These are phyloP conservation scores for Hofmannophila pseudospretella DNA, from an alignment of 2,888 invertebrate species.

Conservation along the genomic window DNA sequence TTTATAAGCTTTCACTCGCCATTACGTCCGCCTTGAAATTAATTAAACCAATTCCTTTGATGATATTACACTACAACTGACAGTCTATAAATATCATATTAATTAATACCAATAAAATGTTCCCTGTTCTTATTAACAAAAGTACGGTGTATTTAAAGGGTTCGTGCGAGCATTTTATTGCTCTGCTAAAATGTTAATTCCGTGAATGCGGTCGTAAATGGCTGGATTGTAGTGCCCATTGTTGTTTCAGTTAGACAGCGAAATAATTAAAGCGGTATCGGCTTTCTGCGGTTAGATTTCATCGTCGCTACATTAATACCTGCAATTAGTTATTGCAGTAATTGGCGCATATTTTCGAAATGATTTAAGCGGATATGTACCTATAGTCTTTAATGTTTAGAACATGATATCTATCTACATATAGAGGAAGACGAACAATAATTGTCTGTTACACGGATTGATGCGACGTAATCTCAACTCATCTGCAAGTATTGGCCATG, in stretches of 20 bases:
- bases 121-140: neutral
- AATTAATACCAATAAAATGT: neutral
- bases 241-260: constrained; percentile 36
- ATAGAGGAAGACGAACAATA: too few species aligned
- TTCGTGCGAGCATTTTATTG: constrained; percentile 56
- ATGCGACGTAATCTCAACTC: neutral
- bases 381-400: too few species aligned
- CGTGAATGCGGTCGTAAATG: constrained; percentile 56
- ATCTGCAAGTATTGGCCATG: neutral
- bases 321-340: neutral
- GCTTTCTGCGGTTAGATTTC: constrained; percentile 3
- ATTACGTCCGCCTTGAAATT: too few species aligned
- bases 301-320: neutral
- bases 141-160: constrained; percentile 12
- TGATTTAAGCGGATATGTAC: too few species aligned
- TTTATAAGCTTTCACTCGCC: too few species aligned
- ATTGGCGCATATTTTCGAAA: too few species aligned
- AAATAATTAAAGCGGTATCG: constrained; percentile 13
- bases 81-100: too few species aligned
- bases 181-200: constrained; percentile 60
- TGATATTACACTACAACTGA: too few species aligned
- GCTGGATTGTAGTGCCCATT: constrained; percentile 35
- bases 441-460: too few species aligned
- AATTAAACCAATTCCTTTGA: too few species aligned
- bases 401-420: too few species aligned